These are phyloP conservation scores for Drosophila nebulosa DNA, from an alignment of 1,140 invertebrate genomes.

Conservation along the genomic window DNA sequence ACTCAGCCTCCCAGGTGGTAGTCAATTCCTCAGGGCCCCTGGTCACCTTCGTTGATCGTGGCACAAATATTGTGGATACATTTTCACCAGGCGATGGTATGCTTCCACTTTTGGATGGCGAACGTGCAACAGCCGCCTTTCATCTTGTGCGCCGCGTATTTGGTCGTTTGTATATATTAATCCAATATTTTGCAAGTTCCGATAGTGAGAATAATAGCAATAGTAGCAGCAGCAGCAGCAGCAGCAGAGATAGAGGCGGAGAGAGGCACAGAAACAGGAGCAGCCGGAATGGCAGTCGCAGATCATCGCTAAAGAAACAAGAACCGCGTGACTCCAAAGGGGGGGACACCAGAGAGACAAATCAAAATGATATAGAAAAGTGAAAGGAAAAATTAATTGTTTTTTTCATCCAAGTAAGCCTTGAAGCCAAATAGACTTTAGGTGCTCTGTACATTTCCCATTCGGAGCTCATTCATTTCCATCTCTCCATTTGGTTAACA, in stretches of 20 bases:
- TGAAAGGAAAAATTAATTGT: not conserved
- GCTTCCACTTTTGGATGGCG: not conserved
- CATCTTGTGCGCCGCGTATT: not conserved
- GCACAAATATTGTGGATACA: not conserved
- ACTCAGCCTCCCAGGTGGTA: constrained; percentile 1
- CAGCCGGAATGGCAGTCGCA: not conserved
- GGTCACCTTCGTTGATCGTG: not conserved
- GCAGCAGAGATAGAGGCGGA: too few relatives aligned
- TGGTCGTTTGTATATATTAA: not conserved
- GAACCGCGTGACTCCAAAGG: not conserved
- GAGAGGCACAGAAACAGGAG: too few relatives aligned
- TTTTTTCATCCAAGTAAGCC: constrained; percentile 3
- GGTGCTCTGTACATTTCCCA: not conserved
- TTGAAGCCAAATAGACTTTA: not conserved
- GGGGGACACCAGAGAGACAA: not conserved
- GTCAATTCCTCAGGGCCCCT: not conserved
- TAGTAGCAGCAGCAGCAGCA: not conserved
- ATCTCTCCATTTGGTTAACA: constrained; percentile 14
- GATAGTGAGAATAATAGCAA: not conserved
- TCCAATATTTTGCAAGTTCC: constrained; percentile 9
- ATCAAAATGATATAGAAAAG: not conserved
- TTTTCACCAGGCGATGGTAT: not conserved
- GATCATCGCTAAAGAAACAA: not conserved
- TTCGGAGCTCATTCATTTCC: constrained; percentile 21
- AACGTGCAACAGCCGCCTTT: not conserved